phyloP scores from a whole-genome alignment of 2,797 vertebrate species.

The Cheirogaleus major region DNA sequence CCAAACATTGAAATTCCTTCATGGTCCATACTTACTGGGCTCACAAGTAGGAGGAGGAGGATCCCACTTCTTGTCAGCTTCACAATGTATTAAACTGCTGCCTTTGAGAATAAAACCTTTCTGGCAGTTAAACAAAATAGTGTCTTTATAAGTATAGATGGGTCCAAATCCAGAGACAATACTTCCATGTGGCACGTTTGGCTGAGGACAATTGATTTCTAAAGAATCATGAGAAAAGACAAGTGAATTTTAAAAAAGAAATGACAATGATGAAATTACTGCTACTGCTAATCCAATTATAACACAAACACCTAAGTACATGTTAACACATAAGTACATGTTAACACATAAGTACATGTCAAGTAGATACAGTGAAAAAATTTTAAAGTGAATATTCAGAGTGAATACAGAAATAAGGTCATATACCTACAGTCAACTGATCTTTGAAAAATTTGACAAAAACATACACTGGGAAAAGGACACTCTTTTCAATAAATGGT shows the following conservation, averaged over 20 bases:
- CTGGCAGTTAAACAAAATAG: conserved; percentile 63
- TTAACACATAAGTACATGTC: background rate
- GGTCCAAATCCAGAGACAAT: conserved; percentile 38
- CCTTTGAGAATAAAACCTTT: conserved; percentile 49
- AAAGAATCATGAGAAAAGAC: conserved; percentile 38
- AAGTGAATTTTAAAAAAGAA: background rate
- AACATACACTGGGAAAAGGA: background rate
- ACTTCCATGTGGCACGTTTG: conserved; percentile 47
- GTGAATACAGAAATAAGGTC: background rate
- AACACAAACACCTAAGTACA: background rate
- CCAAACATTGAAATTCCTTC: background rate
- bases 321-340: background rate
- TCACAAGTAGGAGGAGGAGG: conserved; percentile 74
- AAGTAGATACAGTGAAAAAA: background rate
- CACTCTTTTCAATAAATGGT: background rate
- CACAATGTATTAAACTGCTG: background rate
- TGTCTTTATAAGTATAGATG: background rate
- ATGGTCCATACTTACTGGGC: conserved; percentile 70
- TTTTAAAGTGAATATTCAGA: background rate
- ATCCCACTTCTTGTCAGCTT: conserved; percentile 64
- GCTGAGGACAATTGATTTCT: conserved; percentile 70
- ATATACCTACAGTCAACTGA: background rate
- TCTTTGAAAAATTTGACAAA: background rate
- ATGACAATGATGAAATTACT: background rate
- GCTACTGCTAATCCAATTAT: background rate